Evolutionary conservation across 2,113 vertebrate species (phyloP).

Genomic region (Taurulus bubalis): DNA sequence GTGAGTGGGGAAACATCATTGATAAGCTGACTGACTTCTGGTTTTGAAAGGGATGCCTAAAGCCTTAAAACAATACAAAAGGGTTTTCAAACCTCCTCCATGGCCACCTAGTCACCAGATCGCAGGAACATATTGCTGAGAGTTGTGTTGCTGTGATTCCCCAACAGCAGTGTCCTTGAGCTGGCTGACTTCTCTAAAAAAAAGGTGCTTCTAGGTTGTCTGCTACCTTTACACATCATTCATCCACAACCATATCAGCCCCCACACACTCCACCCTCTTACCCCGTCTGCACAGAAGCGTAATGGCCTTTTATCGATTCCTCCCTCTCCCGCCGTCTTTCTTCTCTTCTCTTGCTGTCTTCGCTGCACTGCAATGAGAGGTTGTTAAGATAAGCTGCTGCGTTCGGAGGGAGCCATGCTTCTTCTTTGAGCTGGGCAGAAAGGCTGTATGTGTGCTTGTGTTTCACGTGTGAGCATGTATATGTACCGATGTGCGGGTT

Average conservation of each 20-base stretch:
- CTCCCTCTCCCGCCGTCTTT: conserved; percentile 44
- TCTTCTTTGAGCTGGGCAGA: conserved; percentile 24
- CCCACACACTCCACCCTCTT: conserved; percentile 48
- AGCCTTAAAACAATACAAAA: conserved; percentile 2
- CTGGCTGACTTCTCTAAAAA: conserved; percentile 38
- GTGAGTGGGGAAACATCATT: no score
- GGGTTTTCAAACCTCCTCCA: conserved; percentile 3
- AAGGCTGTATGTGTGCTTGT: conserved; percentile 3
- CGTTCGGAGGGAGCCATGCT: conserved; percentile 23
- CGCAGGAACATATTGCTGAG: conserved; percentile 15
- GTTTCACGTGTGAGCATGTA: neutral
- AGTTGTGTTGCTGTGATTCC: conserved; percentile 6
- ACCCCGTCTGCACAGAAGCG: conserved; percentile 59
- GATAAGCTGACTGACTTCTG: neutral
- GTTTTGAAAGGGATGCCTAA: neutral
- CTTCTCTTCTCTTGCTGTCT: conserved; percentile 52
- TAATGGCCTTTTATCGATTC: conserved; percentile 82
- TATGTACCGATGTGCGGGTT: neutral
- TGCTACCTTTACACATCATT: conserved; percentile 57
- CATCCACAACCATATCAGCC: conserved; percentile 69
- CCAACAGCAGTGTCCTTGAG: conserved; percentile 61
- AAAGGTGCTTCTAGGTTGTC: conserved; percentile 47
- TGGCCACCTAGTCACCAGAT: conserved; percentile 11
- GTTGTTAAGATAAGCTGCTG: conserved; percentile 68
- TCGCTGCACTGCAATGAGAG: conserved; percentile 62